Base-by-base conservation (phyloP, 2,113 vertebrate genomes). In the Tragelaphus scriptus region DNA sequence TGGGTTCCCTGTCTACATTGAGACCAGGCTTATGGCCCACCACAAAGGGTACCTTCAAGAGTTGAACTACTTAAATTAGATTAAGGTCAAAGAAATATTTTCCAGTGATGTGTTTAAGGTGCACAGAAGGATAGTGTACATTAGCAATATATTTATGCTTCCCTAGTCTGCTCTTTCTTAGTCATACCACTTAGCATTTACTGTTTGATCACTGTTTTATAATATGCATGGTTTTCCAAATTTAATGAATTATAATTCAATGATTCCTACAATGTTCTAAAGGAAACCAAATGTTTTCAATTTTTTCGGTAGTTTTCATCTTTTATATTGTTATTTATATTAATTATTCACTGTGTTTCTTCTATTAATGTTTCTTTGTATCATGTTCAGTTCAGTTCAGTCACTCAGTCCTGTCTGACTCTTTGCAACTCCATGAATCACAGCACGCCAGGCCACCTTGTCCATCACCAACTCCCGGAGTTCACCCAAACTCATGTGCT, bases 341-440 rank as follows among this genome's bases (percentile, higher is more conserved):
- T 9, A 61, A 51, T 56, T 84, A 55, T 82, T 88, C 11, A 44
- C 44, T 13, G 6, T 53, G 3, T 59, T n/a, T 63, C 86, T 82
- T 53, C 28, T 87, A 17, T 59, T 30, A 87, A 68, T n/a, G 49
- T 40, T 28, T 65, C 80, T 90, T 94, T 75, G 16, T 40, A 30
- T 25, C 8, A 8, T 88, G 28, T 63, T 63, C 5, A 15, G 28
- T 61, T 61, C 58, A 61, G 58, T 61, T 61, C 61, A 63, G 28
- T 63, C 1, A 0, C 28, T 63, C 28, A 30, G 61, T 63, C 2
- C 2, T 30, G 28, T 63, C 13, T 2, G 6, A 63, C 2, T 63
- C 28, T 63, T 0, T 7, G 28, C 1, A 0, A 30, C 59, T 28
- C 5, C 59, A 28, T 30, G 14, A 15, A 63, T 63, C 28, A 15